Percentiles rank a stretch among this genome's conserved stretches.
Evolutionary conservation across 1,140 invertebrate species (phyloP).

Genomic region (Drosophila parabipectinata): DNA sequence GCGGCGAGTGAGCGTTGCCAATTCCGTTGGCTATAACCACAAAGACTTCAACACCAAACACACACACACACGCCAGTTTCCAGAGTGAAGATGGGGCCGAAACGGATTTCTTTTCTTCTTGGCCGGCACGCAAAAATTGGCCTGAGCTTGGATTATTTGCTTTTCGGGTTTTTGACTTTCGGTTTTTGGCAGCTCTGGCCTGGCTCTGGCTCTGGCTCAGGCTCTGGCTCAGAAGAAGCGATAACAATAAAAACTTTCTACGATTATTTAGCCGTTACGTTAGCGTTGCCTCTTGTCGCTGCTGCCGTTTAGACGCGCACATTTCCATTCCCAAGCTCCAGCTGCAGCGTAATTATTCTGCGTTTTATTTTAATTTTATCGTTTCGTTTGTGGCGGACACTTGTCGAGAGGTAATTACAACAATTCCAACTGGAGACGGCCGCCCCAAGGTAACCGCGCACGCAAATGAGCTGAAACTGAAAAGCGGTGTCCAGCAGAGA

Average conservation of each 20-base stretch:
- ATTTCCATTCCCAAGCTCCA: constrained; percentile 38
- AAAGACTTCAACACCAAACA: constrained; percentile 10
- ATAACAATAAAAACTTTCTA: constrained; percentile 78
- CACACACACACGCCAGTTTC: neutral
- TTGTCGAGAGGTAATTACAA: constrained; percentile 45
- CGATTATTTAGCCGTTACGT: constrained; percentile 64
- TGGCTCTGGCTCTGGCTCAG: constrained; percentile 22
- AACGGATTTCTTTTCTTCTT: constrained; percentile 69
- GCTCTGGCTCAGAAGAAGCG: constrained; percentile 50
- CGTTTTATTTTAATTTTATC: constrained; percentile 43
- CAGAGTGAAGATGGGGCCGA: constrained; percentile 22
- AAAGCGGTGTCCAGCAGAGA: constrained; percentile 6
- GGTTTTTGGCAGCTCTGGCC: constrained; percentile 26
- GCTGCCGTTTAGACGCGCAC: constrained; percentile 43
- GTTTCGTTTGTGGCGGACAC: constrained; percentile 21
- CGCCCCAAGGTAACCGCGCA: constrained; percentile 42
- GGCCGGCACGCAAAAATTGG: constrained; percentile 58
- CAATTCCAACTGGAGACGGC: constrained; percentile 44
- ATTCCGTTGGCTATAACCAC: constrained; percentile 27
- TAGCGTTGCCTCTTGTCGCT: constrained; percentile 34
- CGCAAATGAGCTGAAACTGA: constrained; percentile 28
- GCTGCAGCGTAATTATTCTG: constrained; percentile 59
- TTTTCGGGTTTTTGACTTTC: neutral
- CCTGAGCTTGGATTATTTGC: constrained; percentile 35
- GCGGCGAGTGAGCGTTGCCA: constrained; percentile 29